Base-by-base conservation (phyloP, 2,888 invertebrate species). In the Agrotis exclamationis region DNA sequence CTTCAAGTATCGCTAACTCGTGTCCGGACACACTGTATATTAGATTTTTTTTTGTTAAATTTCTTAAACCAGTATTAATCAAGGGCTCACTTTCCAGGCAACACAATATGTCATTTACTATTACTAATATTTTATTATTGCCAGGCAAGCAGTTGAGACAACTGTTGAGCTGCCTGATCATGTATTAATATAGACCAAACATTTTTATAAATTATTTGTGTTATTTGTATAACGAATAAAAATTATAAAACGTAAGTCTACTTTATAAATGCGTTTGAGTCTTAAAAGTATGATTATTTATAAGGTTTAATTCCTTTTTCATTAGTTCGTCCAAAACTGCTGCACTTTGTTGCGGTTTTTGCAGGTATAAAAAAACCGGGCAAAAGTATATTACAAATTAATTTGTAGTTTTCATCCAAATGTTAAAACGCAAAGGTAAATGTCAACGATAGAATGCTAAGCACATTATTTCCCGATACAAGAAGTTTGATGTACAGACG, bases 191-290 rank as follows among this genome's bases (percentile, higher is more conserved):
- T 16, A 33, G 16, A 76, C 13, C 13, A 59, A 59, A 2, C 1
- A n/a, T 28, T 51, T 20, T n/a, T 7, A n/a, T 22, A 0, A 20
- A 18, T 22, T 13, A 63, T 13, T 22, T 24, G 22, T 33, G 11
- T 22, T 51, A 24, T 39, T 47, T 53, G 20, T 3, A 16, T 11
- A 24, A 63, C n/a, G 53, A n/a, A 28, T 18, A 57, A 75, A 39
- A 39, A 20, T 7, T 16, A 63, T 3, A 20, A n/a, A 44, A 75
- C 28, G 50, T 39, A 72, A 20, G 63, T 51, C 22, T 63, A 56
- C 20, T 7, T 63, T 63, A 69, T 78, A 80, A 76, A 78, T 78
- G 78, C 76, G 39, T 63, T 74, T 62, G 16, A 75, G 33, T 59
- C 58, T 78, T 65, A 63, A 70, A 58, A 60, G 13, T 58, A 56